A percentile compares a stretch with the other conserved stretches of the same genome.
phyloP scores from a whole-genome alignment of 2,888 invertebrate genomes.

The Eupithecia insigniata region DNA sequence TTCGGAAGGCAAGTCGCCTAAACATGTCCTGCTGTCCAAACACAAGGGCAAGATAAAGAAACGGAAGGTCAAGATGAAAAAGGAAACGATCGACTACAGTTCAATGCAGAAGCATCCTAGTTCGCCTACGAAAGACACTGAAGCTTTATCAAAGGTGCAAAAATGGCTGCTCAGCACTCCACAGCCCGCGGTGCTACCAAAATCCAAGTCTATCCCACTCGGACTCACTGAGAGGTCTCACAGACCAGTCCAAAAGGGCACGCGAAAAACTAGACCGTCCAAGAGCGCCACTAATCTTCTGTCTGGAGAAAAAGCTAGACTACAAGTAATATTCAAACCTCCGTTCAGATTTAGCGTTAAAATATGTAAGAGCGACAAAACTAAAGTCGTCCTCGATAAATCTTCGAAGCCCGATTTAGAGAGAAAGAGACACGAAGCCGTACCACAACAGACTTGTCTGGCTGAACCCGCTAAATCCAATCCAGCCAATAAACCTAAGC shows the following conservation, averaged over 20 bases:
- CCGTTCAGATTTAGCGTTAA: constrained; percentile 94
- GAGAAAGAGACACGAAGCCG: constrained; percentile 66
- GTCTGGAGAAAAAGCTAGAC: constrained; percentile 87
- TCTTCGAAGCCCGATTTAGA: constrained; percentile 80
- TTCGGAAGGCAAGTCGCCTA: constrained; percentile 83
- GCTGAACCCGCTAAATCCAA: constrained; percentile 64
- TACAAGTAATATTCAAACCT: constrained; percentile 94
- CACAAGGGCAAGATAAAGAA: constrained; percentile 79
- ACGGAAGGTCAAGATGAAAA: constrained; percentile 85
- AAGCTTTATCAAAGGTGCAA: constrained; percentile 90
- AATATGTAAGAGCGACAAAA: constrained; percentile 89
- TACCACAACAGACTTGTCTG: constrained; percentile 53
- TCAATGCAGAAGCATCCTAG: constrained; percentile 86
- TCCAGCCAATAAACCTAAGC: constrained; percentile 65
- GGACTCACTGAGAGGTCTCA: constrained; percentile 85
- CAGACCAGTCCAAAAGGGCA: constrained; percentile 79
- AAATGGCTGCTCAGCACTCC: constrained; percentile 92
- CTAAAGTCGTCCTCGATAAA: constrained; percentile 85
- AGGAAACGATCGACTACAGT: constrained; percentile 92
- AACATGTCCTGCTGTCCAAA: constrained; percentile 80
- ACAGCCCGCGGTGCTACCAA: constrained; percentile 86
- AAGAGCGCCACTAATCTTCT: constrained; percentile 89
- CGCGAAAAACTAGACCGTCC: constrained; percentile 83
- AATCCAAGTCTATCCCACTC: constrained; percentile 93
- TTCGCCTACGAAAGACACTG: constrained; percentile 82